Base-by-base conservation (phyloP, 2,113 vertebrate genomes). In the Leptocoma aspasia region DNA sequence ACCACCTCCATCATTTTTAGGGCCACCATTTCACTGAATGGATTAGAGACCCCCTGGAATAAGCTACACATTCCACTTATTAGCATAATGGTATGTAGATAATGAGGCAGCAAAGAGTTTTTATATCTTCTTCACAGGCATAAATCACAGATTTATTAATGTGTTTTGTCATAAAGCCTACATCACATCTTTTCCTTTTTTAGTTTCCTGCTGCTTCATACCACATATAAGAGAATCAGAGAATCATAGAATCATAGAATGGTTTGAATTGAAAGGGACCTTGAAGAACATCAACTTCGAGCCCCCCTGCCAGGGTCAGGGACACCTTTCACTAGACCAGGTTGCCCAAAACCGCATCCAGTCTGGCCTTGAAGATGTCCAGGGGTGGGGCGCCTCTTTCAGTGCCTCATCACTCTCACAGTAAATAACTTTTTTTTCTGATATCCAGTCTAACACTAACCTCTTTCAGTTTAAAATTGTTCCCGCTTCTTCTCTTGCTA, bases 191-290 rank as follows among this genome's bases (percentile, higher is more conserved):
- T 59, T 69, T 45, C 9, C 11, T 35, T 53, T 24, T 72, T 65
- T 59, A 39, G 54, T 78, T 93, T 53, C 63, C 19, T 71, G 13
- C 13, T 73, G 39, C 20, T 30, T 70, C 66, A 26, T 35, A 73
- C 3, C 24, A 47, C 7, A 41, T 7, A 47, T 12, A 21, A 68
- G 10, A 76, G 20, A 76, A 56, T 26, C 19, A 35, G 6, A 24
- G 18, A 33, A 72, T 13, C 18, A 26, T 1, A 28, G 33, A 59
- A 37, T 33, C 17, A 4, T 37, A 0, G 0, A 44, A n/a, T 5
- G 12, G 22, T 50, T 54, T 30, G 33, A 57, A 33, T 14, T 52
- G 28, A 73, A 66, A 52, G 23, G 19, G 27, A 44, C 15, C 26
- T 44, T 65, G 28, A 52, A 28, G 44, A 57, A 18, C 37, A 33